Percentiles rank a stretch among this genome's conserved stretches.
Evolutionary conservation across 2,113 vertebrate genomes (phyloP).

Genomic region (Syrrhaptes paradoxus): DNA sequence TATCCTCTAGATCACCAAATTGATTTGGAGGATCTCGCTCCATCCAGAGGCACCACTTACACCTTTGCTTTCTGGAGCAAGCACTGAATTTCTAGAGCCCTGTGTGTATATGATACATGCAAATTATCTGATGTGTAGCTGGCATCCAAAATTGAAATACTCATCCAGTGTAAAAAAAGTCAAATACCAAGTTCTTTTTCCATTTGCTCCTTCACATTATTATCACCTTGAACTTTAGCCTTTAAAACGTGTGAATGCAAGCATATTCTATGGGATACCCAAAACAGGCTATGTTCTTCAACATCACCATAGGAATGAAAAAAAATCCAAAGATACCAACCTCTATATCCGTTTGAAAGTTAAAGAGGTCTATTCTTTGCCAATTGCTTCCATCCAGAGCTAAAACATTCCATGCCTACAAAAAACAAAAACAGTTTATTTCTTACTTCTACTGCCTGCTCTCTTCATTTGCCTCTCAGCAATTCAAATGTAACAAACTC

Average conservation of each 20-base stretch:
- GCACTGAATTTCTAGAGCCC: neutral
- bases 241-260: neutral
- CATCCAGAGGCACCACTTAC: neutral
- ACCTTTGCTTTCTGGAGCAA: neutral
- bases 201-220: neutral
- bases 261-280: neutral
- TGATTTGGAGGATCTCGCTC: neutral
- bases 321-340: slow-evolving; percentile 67
- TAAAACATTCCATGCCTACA: slow-evolving; percentile 93
- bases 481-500: neutral
- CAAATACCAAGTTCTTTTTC: neutral
- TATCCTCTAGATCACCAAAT: neutral
- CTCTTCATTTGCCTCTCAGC: neutral
- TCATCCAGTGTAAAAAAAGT: neutral
- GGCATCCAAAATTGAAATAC: neutral
- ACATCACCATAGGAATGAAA: neutral
- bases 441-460: neutral
- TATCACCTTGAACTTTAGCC: neutral
- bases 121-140: neutral
- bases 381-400: slow-evolving; percentile 96
- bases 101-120: neutral
- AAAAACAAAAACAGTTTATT: slow-evolving; percentile 15
- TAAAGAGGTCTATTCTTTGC: slow-evolving; percentile 97
- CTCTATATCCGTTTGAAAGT: slow-evolving; percentile 97
- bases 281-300: neutral